Conservation (phyloP, 1,140 invertebrate species). For the Drosophila lini region DNA sequence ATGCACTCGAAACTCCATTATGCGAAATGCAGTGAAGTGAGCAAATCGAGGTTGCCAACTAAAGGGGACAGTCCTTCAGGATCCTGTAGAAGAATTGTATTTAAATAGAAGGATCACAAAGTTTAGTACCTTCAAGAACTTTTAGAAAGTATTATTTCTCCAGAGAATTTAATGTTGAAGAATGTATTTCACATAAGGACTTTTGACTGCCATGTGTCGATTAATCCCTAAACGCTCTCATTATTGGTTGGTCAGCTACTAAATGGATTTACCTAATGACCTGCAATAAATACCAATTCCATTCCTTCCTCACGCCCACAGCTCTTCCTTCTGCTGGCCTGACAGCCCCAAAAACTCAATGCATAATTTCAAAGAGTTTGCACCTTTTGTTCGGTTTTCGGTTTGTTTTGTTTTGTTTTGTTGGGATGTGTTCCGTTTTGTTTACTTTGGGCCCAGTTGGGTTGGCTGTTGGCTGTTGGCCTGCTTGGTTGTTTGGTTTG, state of each 20-base stretch:
- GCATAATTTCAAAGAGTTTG: constrained; percentile 62
- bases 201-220: not conserved
- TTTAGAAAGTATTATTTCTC: not conserved
- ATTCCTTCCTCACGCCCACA: constrained; percentile 4
- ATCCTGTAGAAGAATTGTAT: not conserved
- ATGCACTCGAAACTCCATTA: constrained; percentile 55
- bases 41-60: not conserved
- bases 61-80: not conserved
- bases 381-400: constrained; percentile 60
- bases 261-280: constrained; percentile 41
- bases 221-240: constrained; percentile 6
- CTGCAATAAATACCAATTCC: constrained; percentile 36
- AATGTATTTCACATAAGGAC: not conserved
- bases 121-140: not conserved
- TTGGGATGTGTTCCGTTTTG: constrained; percentile 37
- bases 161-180: not conserved
- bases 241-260: constrained; percentile 14
- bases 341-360: constrained; percentile 42
- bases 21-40: constrained; percentile 17
- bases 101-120: not conserved
- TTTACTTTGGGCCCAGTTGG: constrained; percentile 36
- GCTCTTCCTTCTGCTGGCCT: not conserved
- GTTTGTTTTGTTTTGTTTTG: constrained; percentile 30
- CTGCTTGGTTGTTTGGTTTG: not conserved
- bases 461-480: constrained; percentile 23